Conservation (phyloP, 2,888 invertebrate genomes). For the Andrena dorsata region DNA sequence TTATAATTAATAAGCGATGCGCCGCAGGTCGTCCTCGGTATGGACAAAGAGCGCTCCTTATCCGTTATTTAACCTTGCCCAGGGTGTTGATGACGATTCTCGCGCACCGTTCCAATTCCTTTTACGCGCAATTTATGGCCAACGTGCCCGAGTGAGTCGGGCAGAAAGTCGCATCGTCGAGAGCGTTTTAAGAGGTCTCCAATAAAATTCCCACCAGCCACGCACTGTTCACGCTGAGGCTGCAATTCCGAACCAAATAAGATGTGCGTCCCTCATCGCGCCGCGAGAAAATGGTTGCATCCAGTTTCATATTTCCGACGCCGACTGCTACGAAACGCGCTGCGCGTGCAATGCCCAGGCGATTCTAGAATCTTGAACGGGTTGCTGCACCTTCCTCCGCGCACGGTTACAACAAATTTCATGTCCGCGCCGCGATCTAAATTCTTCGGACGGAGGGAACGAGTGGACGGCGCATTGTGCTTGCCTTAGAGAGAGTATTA, state of each 20-base stretch:
- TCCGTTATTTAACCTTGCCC: constrained; percentile 61
- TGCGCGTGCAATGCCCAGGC: too few species aligned
- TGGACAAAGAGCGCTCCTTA: constrained; percentile 55
- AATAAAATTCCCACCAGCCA: constrained; percentile 27
- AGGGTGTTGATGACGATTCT: constrained; percentile 54
- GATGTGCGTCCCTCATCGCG: not conserved
- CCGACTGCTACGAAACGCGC: not conserved
- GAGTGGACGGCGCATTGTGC: too few species aligned
- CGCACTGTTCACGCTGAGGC: not conserved
- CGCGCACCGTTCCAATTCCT: constrained; percentile 54
- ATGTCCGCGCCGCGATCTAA: too few species aligned
- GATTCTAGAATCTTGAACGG: too few species aligned
- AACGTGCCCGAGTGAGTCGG: constrained; percentile 7
- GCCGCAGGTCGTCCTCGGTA: constrained; percentile 26
- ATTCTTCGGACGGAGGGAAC: too few species aligned
- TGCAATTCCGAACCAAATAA: constrained; percentile 31
- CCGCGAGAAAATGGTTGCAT: not conserved
- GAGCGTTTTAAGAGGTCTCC: not conserved
- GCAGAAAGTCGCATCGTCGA: not conserved
- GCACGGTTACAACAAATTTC: too few species aligned
- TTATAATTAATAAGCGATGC: constrained; percentile 60
- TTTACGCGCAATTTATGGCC: constrained; percentile 46
- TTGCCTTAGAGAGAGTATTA: too few species aligned
- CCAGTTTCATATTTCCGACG: constrained; percentile 10
- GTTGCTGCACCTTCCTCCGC: too few species aligned